These are phyloP conservation scores for Pteronotus mesoamericanus DNA, from an alignment of 2,797 vertebrate species.

Conservation along the genomic window DNA sequence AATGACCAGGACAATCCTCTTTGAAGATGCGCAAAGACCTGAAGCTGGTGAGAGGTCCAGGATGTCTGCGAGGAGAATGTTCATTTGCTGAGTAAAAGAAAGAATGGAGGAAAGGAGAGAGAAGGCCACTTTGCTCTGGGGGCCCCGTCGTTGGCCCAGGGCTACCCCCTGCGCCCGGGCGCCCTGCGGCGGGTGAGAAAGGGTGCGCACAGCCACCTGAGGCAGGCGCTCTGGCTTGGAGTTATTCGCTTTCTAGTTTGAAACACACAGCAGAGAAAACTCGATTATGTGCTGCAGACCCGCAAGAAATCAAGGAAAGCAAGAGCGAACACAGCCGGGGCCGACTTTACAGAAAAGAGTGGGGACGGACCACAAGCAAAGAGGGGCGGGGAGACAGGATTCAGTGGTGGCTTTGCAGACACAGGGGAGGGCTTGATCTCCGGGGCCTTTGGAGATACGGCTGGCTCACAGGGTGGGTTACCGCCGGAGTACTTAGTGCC, in stretches of 20 bases:
- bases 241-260: background rate
- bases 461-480: background rate
- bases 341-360: background rate
- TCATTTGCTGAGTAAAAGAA: background rate
- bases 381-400: accelerated
- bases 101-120: no score
- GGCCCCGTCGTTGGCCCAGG: accelerated
- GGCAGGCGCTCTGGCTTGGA: background rate
- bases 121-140: no score
- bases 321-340: background rate
- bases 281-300: background rate
- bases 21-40: background rate
- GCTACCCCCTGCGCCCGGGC: background rate
- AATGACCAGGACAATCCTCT: background rate
- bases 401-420: background rate
- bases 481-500: background rate
- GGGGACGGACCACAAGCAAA: background rate
- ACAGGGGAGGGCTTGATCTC: background rate
- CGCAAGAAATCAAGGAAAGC: background rate
- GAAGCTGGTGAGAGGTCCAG: background rate
- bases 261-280: background rate
- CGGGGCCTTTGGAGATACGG: background rate
- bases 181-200: background rate
- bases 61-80: no score
- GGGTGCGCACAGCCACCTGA: background rate